Evolutionary conservation across 2,888 invertebrate species (phyloP), one percentile per base, ranked within the genome.

Genomic region (Trissolcus japonicus): DNA sequence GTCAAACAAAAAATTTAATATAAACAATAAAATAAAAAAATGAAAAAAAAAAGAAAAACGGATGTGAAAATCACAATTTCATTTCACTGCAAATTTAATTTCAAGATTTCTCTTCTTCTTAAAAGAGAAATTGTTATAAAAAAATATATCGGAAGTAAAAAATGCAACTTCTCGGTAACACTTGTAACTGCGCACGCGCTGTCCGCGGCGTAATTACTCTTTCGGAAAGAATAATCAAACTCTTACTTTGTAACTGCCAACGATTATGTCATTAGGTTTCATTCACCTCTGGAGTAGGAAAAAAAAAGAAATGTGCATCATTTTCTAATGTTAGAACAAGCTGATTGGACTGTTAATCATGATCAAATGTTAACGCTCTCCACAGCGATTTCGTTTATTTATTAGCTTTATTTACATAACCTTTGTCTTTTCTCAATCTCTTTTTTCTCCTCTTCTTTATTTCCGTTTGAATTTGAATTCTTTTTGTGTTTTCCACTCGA

Each of bases 111-210:
- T 68, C 75, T 62, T 74, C 59, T 54, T 74, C 29, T 55, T 25
- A 25, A 25, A 68, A 62, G 67, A 57, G 67, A 74, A 74, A 74
- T 74, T 67, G 62, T 29, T 68, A 57, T 63, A 68, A 67, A 68
- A 74, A 74, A 74, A 74, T 62, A 63, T 54, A 74, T 74, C 74
- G 74, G 67, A 74, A 74, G 74, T 74, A 55, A 74, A 63, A 68
- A 67, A 50, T 16, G 55, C 62, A 25, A 48, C 53, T 59, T 74
- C 67, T 74, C 63, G 14, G 67, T 61, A 68, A 68, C 54, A 68
- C 74, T 53, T 46, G 53, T 46, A 68, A 68, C 53, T 35, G 25
- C 67, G 54, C 62, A 57, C 16, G 74, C 57, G 74, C 63, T 67
- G 68, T 59, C 67, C 63, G 63, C 61, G 40, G 17, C 40, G 59